Percentiles rank a stretch among this genome's conserved stretches.
These are phyloP conservation scores for Nysson spinosus DNA, from an alignment of 2,888 invertebrate species.

Conservation along the genomic window DNA sequence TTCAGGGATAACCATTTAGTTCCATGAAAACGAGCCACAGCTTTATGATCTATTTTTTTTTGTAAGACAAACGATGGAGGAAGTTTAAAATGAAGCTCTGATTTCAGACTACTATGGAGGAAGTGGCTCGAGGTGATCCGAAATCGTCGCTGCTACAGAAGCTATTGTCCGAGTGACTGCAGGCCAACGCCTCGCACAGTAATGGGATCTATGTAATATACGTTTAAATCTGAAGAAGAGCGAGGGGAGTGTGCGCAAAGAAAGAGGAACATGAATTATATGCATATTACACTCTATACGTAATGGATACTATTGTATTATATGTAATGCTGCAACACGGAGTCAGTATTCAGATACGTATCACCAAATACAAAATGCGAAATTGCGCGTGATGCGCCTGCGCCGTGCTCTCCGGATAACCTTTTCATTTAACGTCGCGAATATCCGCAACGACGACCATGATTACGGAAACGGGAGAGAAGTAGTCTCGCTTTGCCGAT, in stretches of 20 bases:
- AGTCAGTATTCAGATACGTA: conserved; percentile 75
- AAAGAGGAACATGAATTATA: conserved; percentile 29
- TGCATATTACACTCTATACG: conserved; percentile 58
- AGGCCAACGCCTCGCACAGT: conserved; percentile 76
- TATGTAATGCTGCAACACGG: conserved; percentile 70
- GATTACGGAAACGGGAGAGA: conserved; percentile 6
- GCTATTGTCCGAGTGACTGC: conserved; percentile 88
- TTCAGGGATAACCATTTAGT: no score
- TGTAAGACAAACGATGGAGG: no score
- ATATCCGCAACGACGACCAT: background rate
- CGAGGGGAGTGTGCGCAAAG: background rate
- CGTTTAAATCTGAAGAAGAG: conserved; percentile 54
- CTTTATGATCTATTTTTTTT: background rate
- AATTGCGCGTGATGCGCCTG: conserved; percentile 56
- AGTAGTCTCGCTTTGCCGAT: background rate
- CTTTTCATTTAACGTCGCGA: conserved; percentile 10
- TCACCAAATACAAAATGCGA: conserved; percentile 75
- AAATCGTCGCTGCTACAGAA: conserved; percentile 91
- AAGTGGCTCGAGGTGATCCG: conserved; percentile 87
- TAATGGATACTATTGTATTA: conserved; percentile 60
- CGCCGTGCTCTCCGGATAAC: conserved; percentile 61
- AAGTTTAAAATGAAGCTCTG: no score
- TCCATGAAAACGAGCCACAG: no score
- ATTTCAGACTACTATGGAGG: conserved; percentile 86
- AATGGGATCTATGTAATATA: conserved; percentile 78